Evolutionary conservation across 1,140 invertebrate species (phyloP).

Genomic region (Leguminivora glycinivorella): DNA sequence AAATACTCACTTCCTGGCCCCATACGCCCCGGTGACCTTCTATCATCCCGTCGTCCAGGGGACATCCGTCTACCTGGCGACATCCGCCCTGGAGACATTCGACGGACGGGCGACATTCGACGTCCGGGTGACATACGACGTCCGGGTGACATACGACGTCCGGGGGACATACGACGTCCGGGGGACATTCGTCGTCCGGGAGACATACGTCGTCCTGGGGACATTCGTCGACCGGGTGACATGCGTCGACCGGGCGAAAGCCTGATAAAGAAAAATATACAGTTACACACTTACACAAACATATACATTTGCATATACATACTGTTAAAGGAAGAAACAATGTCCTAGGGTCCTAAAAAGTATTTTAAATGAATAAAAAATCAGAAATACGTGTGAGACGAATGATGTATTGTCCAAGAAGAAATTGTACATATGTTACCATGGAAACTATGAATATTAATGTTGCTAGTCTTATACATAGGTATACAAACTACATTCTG

Average conservation of each 20-base stretch:
- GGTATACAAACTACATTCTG: too few relatives aligned
- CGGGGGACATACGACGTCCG: slow-evolving; percentile 29
- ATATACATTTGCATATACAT: too few relatives aligned
- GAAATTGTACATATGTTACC: too few relatives aligned
- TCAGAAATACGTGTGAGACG: too few relatives aligned
- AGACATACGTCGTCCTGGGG: slow-evolving; percentile 27
- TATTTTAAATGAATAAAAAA: too few relatives aligned
- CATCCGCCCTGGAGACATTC: slow-evolving; percentile 21
- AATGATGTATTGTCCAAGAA: too few relatives aligned
- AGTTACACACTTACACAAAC: too few relatives aligned
- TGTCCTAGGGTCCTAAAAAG: too few relatives aligned
- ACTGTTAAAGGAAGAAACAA: too few relatives aligned
- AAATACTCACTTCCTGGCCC: slow-evolving; percentile 9
- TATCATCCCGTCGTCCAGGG: slow-evolving; percentile 24
- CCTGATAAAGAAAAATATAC: not conserved
- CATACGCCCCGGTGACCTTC: slow-evolving; percentile 21
- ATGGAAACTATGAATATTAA: too few relatives aligned
- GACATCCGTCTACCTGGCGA: slow-evolving; percentile 25
- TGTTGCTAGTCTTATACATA: too few relatives aligned
- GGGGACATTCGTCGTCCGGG: slow-evolving; percentile 25
- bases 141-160: slow-evolving; percentile 8
- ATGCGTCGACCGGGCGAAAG: slow-evolving; percentile 32
- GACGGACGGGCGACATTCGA: slow-evolving; percentile 28
- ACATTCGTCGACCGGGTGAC: slow-evolving; percentile 24
- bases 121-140: slow-evolving; percentile 27